Base-by-base conservation (phyloP, 2,888 invertebrate genomes). In the Apomyelois bistriatella region DNA sequence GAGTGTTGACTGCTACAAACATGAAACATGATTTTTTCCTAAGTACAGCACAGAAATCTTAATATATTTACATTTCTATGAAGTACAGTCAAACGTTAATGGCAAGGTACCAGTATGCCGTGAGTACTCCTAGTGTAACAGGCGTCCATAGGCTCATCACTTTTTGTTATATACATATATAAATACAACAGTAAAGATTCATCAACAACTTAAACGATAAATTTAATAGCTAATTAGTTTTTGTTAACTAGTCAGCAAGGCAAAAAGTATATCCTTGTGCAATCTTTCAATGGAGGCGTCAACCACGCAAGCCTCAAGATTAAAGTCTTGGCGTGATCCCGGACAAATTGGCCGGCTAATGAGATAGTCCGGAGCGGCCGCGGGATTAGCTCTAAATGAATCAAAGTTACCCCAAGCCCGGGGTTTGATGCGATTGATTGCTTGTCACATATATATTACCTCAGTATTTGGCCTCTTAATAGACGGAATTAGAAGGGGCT, bases 321-420 rank as follows among this genome's bases (percentile, higher is more conserved):
- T 81, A 82, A 82, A 79, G 82, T 77, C 76, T 82, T 73, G 66
- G 64, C 64, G 68, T 76, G 80, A 79, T 80, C 78, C 77, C 70
- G 74, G 79, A 83, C 82, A 83, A 86, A 85, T 86, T 84, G 85
- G 79, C 72, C 80, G 76, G 71, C 79, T 85, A 85, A 86, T 86
- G 81, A 82, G 84, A 81, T 82, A 84, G 81, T 81, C 77, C 65
- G 72, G 74, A 68, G 69, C 68, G 74, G 76, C 72, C 65, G 68
- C 67, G 65, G 77, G 82, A 82, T 84, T 82, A 84, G 68, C 68
- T 74, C 76, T 79, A 76, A 82, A 82, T 83, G 76, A 82, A 83
- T 82, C 81, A 83, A 80, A 82, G 75, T 79, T 76, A 61, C 68
- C 68, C 64, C 48, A 60, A 65, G 58, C 58, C 63, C 58, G 59